phyloP scores from a whole-genome alignment of 2,113 vertebrate genomes.

The Pyxicephalus adspersus region DNA sequence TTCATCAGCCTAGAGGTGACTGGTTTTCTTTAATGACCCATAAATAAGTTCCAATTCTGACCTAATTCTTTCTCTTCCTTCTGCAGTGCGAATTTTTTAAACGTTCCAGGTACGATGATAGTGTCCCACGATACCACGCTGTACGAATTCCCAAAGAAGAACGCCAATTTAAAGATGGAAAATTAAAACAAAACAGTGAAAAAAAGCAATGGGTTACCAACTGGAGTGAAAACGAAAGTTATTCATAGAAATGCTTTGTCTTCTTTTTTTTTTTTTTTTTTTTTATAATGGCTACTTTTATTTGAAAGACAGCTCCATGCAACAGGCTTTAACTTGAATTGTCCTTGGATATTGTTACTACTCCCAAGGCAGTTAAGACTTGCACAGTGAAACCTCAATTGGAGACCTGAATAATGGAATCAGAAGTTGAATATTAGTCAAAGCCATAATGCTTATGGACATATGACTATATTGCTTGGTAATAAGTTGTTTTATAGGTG shows the following conservation, averaged over 20 bases:
- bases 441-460: neutral
- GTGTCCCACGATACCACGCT: constrained; percentile 89
- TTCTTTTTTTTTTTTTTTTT: neutral
- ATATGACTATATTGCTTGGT: neutral
- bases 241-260: constrained; percentile 72
- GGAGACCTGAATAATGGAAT: neutral
- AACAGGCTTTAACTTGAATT: neutral
- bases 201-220: constrained; percentile 94
- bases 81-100: constrained; percentile 95
- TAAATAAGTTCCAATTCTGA: neutral
- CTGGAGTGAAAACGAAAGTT: constrained; percentile 92
- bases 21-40: too few relatives aligned
- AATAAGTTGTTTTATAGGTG: neutral
- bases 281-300: neutral
- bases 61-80: neutral
- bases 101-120: constrained; percentile 89
- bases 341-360: neutral
- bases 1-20: too few relatives aligned
- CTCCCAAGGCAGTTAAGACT: neutral
- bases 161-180: constrained; percentile 77
- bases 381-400: neutral
- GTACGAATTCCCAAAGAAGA: constrained; percentile 91
- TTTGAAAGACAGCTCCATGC: neutral
- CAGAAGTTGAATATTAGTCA: neutral
- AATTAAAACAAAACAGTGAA: constrained; percentile 75